phyloP scores from a whole-genome alignment of 2,113 vertebrate genomes.

The Urocitellus parryii region DNA sequence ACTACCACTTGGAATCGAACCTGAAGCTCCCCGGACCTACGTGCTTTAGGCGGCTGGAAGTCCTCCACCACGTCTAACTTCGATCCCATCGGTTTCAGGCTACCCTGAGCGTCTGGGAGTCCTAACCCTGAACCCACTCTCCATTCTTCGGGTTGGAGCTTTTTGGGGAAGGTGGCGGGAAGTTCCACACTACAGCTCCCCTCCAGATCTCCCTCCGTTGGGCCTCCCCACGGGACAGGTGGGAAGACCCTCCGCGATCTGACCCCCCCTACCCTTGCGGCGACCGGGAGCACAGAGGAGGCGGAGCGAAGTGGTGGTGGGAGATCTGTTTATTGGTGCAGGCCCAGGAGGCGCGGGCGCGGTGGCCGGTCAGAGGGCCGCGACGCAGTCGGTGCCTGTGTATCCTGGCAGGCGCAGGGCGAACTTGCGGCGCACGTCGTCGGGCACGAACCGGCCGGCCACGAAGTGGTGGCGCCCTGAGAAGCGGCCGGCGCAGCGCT shows the following conservation, averaged over 20 bases:
- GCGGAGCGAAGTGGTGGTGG: not conserved
- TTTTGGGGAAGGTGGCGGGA: not conserved
- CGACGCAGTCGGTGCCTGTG: constrained; percentile 93
- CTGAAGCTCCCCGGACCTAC: not conserved
- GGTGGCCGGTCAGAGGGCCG: constrained; percentile 88
- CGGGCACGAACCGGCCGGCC: constrained; percentile 95
- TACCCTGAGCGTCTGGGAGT: not conserved
- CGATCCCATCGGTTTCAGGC: not conserved
- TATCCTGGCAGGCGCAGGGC: constrained; percentile 94
- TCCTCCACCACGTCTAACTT: not conserved
- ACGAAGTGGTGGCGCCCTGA: constrained; percentile 94
- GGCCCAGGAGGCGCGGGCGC: not conserved
- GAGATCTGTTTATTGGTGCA: constrained; percentile 61
- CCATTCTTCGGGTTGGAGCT: not conserved
- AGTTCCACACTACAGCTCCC: not conserved
- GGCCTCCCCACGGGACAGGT: not conserved
- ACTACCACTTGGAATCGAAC: not conserved
- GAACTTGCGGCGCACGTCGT: constrained; percentile 96
- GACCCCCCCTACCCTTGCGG: not conserved
- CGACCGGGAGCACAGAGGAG: not conserved
- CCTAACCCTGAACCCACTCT: not conserved
- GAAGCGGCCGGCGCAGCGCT: constrained; percentile 92
- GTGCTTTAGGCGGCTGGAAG: not conserved
- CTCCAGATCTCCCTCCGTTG: too few species aligned
- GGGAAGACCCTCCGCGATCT: rapidly evolving